phyloP scores from a whole-genome alignment of 2,797 vertebrate genomes.

The Bovichtus diacanthus region DNA sequence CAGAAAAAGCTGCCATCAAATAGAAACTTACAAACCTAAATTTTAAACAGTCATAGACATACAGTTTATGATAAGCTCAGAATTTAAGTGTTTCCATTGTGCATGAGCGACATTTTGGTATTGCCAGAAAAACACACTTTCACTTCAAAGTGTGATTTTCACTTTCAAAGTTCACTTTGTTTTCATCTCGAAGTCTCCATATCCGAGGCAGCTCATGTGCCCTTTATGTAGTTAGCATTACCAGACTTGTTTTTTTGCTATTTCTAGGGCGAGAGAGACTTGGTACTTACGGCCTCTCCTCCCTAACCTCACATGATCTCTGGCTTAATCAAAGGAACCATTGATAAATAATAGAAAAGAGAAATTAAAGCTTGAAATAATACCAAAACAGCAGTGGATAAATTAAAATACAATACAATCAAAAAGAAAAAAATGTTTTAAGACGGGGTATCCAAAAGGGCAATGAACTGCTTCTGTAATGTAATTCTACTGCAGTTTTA shows the following conservation, averaged over 20 bases:
- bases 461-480: slow-evolving; percentile 30
- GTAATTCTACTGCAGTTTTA: slow-evolving; percentile 31
- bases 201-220: slow-evolving; percentile 3
- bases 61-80: slow-evolving; percentile 18
- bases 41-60: slow-evolving; percentile 19
- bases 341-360: slow-evolving; percentile 4
- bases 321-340: slow-evolving; percentile 9
- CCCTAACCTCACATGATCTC: neutral
- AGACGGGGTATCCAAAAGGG: neutral
- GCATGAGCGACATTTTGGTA: slow-evolving; percentile 52
- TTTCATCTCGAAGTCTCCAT: slow-evolving; percentile 16
- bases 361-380: slow-evolving; percentile 68
- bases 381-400: slow-evolving; percentile 41
- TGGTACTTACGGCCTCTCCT: neutral
- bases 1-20: slow-evolving; percentile 17
- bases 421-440: slow-evolving; percentile 18
- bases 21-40: slow-evolving; percentile 32
- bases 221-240: slow-evolving; percentile 6
- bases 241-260: neutral
- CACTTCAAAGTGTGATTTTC: no score
- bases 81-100: slow-evolving; percentile 30
- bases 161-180: slow-evolving; percentile 31
- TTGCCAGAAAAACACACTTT: slow-evolving; percentile 27
- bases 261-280: neutral
- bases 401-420: slow-evolving; percentile 54